Percentiles rank a stretch among this genome's conserved stretches.
Evolutionary conservation across 2,888 invertebrate species (phyloP).

Genomic region (Gastrophysa polygoni): DNA sequence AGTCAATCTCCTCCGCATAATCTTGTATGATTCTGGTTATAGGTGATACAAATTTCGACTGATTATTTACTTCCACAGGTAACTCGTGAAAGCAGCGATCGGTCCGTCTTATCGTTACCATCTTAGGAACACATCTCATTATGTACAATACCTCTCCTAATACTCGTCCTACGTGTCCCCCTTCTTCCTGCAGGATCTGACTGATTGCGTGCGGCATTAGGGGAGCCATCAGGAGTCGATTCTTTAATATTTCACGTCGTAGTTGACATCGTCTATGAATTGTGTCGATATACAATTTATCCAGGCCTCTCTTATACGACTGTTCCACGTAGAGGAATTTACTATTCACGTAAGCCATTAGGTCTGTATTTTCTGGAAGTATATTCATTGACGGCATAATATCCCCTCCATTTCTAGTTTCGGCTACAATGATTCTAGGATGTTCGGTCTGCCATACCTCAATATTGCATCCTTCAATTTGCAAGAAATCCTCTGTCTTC

Average conservation of each 20-base stretch:
- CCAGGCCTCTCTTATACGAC: conserved; percentile 33
- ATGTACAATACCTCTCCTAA: conserved; percentile 38
- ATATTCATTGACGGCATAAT: background rate
- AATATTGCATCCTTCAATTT: conserved; percentile 6
- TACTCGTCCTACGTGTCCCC: conserved; percentile 40
- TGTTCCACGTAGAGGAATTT: conserved; percentile 45
- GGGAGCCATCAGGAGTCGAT: conserved; percentile 37
- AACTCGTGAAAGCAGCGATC: conserved; percentile 39
- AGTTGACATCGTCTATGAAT: conserved; percentile 38
- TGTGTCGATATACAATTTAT: conserved; percentile 36
- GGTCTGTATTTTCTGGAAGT: conserved; percentile 16
- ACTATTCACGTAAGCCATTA: conserved; percentile 28
- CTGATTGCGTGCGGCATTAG: conserved; percentile 41
- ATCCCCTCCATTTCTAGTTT: background rate
- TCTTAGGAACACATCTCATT: conserved; percentile 38
- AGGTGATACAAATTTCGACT: conserved; percentile 36
- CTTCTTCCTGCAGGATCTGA: conserved; percentile 36
- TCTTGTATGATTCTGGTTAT: conserved; percentile 33
- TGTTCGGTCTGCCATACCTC: background rate
- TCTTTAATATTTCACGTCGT: conserved; percentile 40
- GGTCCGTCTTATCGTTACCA: conserved; percentile 28
- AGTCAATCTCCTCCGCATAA: conserved; percentile 26
- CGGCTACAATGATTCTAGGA: conserved; percentile 4
- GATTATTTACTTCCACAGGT: conserved; percentile 34
- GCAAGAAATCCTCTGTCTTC: background rate